Evolutionary conservation across 1,140 invertebrate genomes (phyloP), one percentile per base, ranked within the genome.

Genomic region (honey bee (Apis mellifera)): DNA sequence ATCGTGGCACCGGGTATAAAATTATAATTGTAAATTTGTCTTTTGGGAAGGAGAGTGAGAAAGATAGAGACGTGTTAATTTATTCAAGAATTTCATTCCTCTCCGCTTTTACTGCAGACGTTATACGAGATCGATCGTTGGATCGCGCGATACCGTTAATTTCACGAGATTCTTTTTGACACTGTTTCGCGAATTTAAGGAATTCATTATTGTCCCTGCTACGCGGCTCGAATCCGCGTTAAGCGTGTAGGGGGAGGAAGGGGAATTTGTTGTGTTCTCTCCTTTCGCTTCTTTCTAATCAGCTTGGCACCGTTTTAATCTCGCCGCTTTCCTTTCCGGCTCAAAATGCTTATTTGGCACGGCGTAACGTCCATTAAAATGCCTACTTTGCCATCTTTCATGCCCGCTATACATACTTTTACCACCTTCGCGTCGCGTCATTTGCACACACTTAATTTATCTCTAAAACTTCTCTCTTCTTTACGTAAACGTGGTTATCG

Each of bases 201-300:
- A 69, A 71, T 70, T n/a, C 19, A n/a, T 65, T 76, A 76, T 66
- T 65, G 12, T 50, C 15, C 42, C 9, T 13, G 42, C 21, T 32
- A 32, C 7, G 9, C 4, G 7, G 21, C 42, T 12, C 21, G 42
- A 64, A 9, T n/a, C n/a, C n/a, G 48, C 42, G 50, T 76, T 54
- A 82, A 76, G 21, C 19, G 60, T 19, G 55, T 32, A 52, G 50
- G 4, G 23, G 62, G 55, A 60, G 55, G n/a, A 52, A 26, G 4
- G 23, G 62, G 55, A 60, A 68, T 65, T 77, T 54, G 64, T 79
- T 55, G 59, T 54, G n/a, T 42, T 48, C 72, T 19, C 19, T 78
- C 80, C 80, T 82, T 82, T 78, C 81, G 65, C 81, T 77, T 82
- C 74, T 66, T 83, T 79, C 76, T 83, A 83, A 83, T 83, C 76